Conservation (phyloP, 2,888 invertebrate genomes). For the Ypsolopha sequella region DNA sequence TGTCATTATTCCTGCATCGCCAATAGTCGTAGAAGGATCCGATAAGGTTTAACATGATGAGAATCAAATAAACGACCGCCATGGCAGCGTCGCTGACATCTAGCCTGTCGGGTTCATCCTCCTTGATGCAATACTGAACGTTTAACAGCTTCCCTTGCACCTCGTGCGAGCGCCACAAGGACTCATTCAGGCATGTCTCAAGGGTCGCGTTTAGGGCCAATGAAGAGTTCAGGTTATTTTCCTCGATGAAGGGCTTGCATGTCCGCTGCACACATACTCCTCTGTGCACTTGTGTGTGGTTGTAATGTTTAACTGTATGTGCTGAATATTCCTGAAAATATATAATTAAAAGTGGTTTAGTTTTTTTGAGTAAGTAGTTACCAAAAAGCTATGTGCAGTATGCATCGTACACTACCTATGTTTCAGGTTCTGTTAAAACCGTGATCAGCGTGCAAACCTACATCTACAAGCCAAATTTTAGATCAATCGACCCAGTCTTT, state of each 20-base stretch:
- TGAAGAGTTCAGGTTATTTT: slow-evolving; percentile 16
- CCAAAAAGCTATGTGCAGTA: not conserved
- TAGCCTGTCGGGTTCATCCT: not conserved
- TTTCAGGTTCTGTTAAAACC: not conserved
- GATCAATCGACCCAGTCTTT: no score
- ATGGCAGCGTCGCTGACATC: not conserved
- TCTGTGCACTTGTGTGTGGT: slow-evolving; percentile 42
- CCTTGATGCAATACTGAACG: not conserved
- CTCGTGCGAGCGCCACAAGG: slow-evolving; percentile 32
- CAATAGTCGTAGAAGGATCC: slow-evolving; percentile 1
- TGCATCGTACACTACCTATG: not conserved
- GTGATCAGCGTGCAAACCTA: not conserved
- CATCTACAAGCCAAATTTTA: no score
- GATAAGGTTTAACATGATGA: slow-evolving; percentile 23
- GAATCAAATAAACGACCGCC: slow-evolving; percentile 30
- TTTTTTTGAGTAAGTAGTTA: not conserved
- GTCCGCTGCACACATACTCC: slow-evolving; percentile 39
- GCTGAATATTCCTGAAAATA: slow-evolving; percentile 39
- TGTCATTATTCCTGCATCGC: not conserved
- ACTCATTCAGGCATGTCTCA: slow-evolving; percentile 43
- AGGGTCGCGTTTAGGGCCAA: slow-evolving; percentile 27
- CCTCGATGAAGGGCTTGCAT: slow-evolving; percentile 26
- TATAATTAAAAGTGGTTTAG: not conserved
- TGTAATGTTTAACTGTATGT: slow-evolving; percentile 45
- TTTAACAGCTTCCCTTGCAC: slow-evolving; percentile 23